Percentiles rank a stretch among this genome's conserved stretches.
These are phyloP conservation scores for Cheiracanthium punctorium DNA, from an alignment of 2,888 invertebrate genomes.

Conservation along the genomic window DNA sequence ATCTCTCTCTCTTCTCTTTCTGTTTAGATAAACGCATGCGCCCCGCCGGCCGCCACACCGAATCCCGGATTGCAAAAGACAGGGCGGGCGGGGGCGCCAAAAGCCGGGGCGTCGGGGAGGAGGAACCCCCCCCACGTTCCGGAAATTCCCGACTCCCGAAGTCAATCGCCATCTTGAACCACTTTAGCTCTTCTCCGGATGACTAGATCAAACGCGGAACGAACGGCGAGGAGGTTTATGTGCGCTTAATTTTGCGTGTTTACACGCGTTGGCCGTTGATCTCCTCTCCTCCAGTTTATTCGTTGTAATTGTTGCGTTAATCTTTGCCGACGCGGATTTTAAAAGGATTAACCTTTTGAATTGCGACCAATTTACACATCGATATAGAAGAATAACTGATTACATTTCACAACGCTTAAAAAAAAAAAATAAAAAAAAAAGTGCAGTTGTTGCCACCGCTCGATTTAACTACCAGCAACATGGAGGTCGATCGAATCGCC, in stretches of 20 bases:
- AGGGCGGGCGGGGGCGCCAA: background rate
- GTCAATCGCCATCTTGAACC: slow-evolving; percentile 10
- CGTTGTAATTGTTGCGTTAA: too few relatives aligned
- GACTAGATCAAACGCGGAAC: background rate
- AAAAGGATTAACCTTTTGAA: too few relatives aligned
- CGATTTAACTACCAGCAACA: too few relatives aligned
- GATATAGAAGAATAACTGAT: too few relatives aligned
- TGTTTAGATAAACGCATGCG: slow-evolving; percentile 31
- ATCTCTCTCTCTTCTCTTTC: background rate
- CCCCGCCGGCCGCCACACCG: background rate
- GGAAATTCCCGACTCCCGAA: background rate
- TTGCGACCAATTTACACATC: too few relatives aligned
- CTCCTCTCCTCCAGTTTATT: too few relatives aligned
- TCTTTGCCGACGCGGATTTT: too few relatives aligned
- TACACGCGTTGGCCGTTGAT: background rate
- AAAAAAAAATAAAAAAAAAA: too few relatives aligned
- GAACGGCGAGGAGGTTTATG: background rate
- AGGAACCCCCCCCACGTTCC: too few relatives aligned
- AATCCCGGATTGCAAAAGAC: background rate
- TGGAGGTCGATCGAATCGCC: too few relatives aligned
- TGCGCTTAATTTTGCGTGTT: background rate
- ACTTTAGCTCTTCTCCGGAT: background rate
- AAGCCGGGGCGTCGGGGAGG: background rate
- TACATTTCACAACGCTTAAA: too few relatives aligned
- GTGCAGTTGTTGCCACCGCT: too few relatives aligned